phyloP scores from a whole-genome alignment of 2,888 invertebrate species.

The Cosmia pyralina region DNA sequence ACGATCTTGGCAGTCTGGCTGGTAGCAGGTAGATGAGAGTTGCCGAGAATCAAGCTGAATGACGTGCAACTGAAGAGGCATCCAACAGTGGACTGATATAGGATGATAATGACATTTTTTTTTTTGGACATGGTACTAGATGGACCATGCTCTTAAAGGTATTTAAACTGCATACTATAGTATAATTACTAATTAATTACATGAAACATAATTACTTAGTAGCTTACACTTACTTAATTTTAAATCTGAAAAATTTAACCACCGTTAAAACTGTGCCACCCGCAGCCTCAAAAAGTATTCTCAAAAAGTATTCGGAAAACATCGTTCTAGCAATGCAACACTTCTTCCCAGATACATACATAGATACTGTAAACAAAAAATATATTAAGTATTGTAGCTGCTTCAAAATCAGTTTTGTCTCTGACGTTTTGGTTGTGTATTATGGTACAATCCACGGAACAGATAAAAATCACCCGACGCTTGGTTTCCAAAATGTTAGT shows the following conservation, averaged over 20 bases:
- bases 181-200: neutral
- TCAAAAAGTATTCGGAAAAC: slow-evolving; percentile 46
- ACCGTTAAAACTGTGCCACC: slow-evolving; percentile 35
- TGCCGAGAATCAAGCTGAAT: neutral
- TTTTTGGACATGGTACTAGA: no score
- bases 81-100: neutral
- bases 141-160: neutral
- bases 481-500: neutral
- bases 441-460: slow-evolving; percentile 3
- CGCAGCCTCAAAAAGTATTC: slow-evolving; percentile 27
- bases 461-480: no score
- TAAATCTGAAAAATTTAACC: slow-evolving; percentile 6
- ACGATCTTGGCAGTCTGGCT: no score
- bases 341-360: neutral
- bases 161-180: neutral
- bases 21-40: no score
- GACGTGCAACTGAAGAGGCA: no score
- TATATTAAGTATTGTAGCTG: slow-evolving; percentile 4
- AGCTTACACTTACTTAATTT: neutral
- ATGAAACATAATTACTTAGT: neutral
- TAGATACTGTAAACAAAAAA: slow-evolving; percentile 2
- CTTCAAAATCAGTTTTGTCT: slow-evolving; percentile 35
- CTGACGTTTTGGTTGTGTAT: slow-evolving; percentile 29
- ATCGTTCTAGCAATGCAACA: slow-evolving; percentile 40
- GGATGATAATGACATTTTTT: neutral